Conservation (phyloP, 2,113 vertebrate genomes). For the Clarias magur region DNA sequence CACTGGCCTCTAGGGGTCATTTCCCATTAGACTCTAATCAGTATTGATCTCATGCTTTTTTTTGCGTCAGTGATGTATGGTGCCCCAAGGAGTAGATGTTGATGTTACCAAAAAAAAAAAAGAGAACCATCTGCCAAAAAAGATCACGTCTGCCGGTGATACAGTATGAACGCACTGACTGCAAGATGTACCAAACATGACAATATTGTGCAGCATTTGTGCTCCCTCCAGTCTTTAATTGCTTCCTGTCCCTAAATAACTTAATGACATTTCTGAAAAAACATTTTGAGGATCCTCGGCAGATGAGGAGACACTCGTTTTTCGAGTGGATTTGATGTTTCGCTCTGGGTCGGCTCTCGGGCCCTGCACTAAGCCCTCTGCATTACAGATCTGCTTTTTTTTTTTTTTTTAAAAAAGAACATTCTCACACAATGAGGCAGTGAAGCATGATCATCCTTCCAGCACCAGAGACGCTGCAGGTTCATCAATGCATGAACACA, state of each 20-base stretch:
- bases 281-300: not conserved
- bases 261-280: conserved; percentile 20
- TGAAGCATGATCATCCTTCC: not conserved
- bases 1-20: not conserved
- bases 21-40: conserved; percentile 7
- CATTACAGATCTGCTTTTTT: not conserved
- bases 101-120: not conserved
- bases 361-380: not conserved
- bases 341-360: not conserved
- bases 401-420: not conserved
- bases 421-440: conserved; percentile 11
- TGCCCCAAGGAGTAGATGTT: not conserved
- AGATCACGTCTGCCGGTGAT: not conserved
- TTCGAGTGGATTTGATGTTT: not conserved
- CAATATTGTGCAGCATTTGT: not conserved
- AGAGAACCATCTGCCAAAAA: not conserved
- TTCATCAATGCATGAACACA: conserved; percentile 9
- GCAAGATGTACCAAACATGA: not conserved
- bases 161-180: not conserved
- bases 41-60: not conserved
- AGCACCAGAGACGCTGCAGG: not conserved
- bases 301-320: not conserved
- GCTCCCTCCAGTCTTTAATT: conserved; percentile 16
- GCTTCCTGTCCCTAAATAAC: conserved; percentile 32
- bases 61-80: not conserved